These are phyloP conservation scores for Melieria omissa DNA, from an alignment of 2,888 invertebrate genomes.

Conservation along the genomic window DNA sequence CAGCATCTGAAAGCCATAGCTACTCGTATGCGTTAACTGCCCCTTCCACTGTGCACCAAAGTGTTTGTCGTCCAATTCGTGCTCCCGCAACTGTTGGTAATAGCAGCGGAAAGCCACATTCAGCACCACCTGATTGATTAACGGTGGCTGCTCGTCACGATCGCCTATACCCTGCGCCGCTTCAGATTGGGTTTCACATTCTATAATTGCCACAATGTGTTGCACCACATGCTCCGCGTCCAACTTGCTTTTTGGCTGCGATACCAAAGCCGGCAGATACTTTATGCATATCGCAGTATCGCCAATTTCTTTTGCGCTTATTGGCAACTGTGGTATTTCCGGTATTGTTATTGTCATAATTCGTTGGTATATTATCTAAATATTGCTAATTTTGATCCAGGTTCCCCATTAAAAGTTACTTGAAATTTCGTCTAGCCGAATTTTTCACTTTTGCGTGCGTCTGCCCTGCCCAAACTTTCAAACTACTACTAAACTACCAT, in stretches of 20 bases:
- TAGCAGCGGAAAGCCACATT: constrained; percentile 59
- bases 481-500: no score
- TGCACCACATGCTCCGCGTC: constrained; percentile 41
- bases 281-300: constrained; percentile 35
- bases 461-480: no score
- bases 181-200: constrained; percentile 32
- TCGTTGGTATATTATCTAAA: neutral
- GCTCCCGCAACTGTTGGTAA: constrained; percentile 53
- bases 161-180: constrained; percentile 29
- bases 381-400: neutral
- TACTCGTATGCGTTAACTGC: constrained; percentile 24
- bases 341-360: constrained; percentile 24
- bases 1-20: constrained; percentile 51
- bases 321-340: constrained; percentile 30
- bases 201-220: constrained; percentile 44
- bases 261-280: constrained; percentile 37
- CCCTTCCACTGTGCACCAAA: constrained; percentile 14
- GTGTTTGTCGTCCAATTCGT: constrained; percentile 47
- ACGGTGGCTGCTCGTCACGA: neutral
- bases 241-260: constrained; percentile 21
- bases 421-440: no score
- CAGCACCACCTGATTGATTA: constrained; percentile 53
- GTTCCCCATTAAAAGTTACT: no score
- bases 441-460: no score
- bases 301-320: constrained; percentile 25